These are phyloP conservation scores for Orestias chungarensis DNA, from an alignment of 2,797 vertebrate species.

Conservation along the genomic window DNA sequence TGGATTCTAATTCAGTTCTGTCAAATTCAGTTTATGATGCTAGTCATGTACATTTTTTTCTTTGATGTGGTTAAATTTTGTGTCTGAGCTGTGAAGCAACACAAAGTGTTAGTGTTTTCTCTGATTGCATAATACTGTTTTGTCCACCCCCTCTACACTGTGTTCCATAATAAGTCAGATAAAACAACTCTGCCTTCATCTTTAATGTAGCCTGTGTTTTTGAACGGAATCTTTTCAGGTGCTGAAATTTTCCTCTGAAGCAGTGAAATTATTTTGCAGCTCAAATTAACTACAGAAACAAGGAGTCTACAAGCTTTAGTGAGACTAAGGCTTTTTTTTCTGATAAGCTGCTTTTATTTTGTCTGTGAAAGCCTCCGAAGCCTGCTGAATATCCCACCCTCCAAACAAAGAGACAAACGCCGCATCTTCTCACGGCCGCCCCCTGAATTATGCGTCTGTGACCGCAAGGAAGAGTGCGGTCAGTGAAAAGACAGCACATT, in stretches of 20 bases:
- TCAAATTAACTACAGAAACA: not conserved
- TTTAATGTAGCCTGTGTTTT: not conserved
- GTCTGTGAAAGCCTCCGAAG: constrained; percentile 18
- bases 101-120: constrained; percentile 45
- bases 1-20: not conserved
- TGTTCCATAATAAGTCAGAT: constrained; percentile 15
- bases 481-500: constrained; percentile 24
- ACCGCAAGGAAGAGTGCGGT: constrained; percentile 36
- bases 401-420: constrained; percentile 44
- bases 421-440: constrained; percentile 35
- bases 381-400: constrained; percentile 36
- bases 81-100: constrained; percentile 24
- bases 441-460: constrained; percentile 41
- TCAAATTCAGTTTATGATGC: not conserved
- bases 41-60: not conserved
- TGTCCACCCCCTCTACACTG: constrained; percentile 59
- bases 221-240: not conserved
- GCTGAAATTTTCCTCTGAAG: not conserved
- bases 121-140: constrained; percentile 67
- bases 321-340: constrained; percentile 15
- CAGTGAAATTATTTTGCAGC: not conserved
- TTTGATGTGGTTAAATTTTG: constrained; percentile 12
- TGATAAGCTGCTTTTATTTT: constrained; percentile 14
- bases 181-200: constrained; percentile 8
- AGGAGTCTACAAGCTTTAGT: not conserved